These are phyloP conservation scores for Felis catus DNA, from an alignment of 2,113 vertebrate genomes.

Conservation along the genomic window DNA sequence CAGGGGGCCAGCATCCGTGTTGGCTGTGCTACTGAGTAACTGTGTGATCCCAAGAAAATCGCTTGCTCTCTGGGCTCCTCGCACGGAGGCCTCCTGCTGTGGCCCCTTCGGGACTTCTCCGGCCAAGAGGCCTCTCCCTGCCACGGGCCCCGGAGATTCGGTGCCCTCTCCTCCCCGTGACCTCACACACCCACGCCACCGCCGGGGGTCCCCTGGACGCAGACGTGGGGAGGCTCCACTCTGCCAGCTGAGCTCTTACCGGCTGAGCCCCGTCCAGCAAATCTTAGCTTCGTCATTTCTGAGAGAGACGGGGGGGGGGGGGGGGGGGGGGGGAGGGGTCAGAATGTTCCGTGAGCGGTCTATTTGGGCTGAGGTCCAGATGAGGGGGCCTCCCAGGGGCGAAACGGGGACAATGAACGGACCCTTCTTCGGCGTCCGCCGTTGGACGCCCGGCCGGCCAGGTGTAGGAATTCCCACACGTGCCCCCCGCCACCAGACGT, in stretches of 20 bases:
- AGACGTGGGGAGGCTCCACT: fast-evolving
- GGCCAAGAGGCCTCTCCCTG: background rate
- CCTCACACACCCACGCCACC: fast-evolving
- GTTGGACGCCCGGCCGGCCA: fast-evolving
- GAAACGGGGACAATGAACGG: background rate
- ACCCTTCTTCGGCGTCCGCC: too few species aligned
- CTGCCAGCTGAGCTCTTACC: background rate
- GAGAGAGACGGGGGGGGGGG: background rate
- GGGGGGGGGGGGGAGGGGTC: background rate
- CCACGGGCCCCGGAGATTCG: background rate
- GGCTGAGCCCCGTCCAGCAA: too few species aligned
- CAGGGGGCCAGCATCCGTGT: background rate
- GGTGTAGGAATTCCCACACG: too few species aligned
- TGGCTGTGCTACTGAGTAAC: background rate
- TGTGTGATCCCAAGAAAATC: background rate
- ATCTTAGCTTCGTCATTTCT: too few species aligned
- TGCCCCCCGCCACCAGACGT: fast-evolving
- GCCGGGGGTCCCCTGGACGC: background rate
- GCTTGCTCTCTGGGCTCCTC: background rate
- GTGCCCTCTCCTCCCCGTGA: background rate
- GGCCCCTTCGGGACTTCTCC: background rate
- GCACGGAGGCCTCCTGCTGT: background rate
- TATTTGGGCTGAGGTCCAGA: background rate
- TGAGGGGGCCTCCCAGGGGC: background rate
- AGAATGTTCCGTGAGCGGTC: background rate